A percentile compares a stretch with the other conserved stretches of the same genome.
Conservation (phyloP, 2,113 vertebrate genomes). For the Orycteropus afer region DNA sequence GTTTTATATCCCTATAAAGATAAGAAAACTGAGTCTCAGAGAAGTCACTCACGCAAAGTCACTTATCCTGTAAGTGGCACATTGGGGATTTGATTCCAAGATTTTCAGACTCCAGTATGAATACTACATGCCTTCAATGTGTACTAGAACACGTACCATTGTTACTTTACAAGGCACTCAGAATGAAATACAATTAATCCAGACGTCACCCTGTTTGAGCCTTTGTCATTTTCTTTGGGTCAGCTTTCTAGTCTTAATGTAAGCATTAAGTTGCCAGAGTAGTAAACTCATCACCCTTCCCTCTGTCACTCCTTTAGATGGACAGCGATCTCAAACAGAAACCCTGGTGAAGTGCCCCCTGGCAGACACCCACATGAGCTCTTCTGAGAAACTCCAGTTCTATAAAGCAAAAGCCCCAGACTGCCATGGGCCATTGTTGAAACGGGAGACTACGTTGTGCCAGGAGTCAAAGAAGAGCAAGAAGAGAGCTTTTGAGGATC, state of each 20-base stretch:
- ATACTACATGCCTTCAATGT: neutral
- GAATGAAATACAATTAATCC: neutral
- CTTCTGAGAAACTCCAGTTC: constrained; percentile 90
- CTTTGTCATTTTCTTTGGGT: neutral
- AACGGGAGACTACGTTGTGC: constrained; percentile 53
- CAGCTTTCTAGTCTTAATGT: neutral
- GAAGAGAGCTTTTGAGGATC: constrained; percentile 86
- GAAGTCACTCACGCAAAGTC: neutral
- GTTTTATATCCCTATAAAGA: constrained; percentile 16
- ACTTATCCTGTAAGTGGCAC: neutral
- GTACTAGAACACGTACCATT: neutral
- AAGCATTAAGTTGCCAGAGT: rapidly evolving
- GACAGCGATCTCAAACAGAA: constrained; percentile 86
- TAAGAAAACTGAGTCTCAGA: constrained; percentile 4
- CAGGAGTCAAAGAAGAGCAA: constrained; percentile 79
- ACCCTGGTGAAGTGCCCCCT: constrained; percentile 74
- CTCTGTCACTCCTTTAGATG: constrained; percentile 86
- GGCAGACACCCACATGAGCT: constrained; percentile 73
- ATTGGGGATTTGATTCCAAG: neutral
- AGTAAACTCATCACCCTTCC: neutral
- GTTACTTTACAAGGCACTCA: too few species aligned
- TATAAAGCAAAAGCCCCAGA: constrained; percentile 85
- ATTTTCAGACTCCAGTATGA: neutral
- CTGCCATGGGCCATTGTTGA: constrained; percentile 71
- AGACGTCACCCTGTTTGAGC: neutral